Evolutionary conservation across 2,888 invertebrate species (phyloP), one percentile per base, ranked within the genome.

Genomic region (Choristoneura rosaceana): DNA sequence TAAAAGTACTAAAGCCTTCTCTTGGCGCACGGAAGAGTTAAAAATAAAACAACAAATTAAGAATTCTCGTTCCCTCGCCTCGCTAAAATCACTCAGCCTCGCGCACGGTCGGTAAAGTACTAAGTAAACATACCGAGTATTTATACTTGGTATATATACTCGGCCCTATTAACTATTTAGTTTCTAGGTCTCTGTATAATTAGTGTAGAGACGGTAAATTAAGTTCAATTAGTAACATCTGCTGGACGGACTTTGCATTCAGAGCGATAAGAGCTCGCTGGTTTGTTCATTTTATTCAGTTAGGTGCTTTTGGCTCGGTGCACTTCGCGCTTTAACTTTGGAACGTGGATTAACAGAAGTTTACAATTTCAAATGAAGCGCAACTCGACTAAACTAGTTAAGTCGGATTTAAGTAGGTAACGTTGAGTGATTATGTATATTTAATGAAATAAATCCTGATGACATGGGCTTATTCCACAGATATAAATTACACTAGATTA

Each of bases 211-310:
- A 71, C 69, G 74, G 68, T 73, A 74, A 80, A 81, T 81, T 81
- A 75, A 76, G 69, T 74, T 67, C 78, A 81, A 81, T 81, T 81
- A 79, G 77, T 47, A 74, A 55, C 80, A 80, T 77, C 82, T 81
- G 82, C 74, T 75, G 63, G 58, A 47, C 50, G 71, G 66, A 67
- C 71, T 71, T 68, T 68, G 67, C 68, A 64, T 73, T 68, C 68
- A 55, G 41, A 55, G 60, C 50, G 69, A 68, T 74, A 69, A 70
- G 69, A 68, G 15, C 47, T 12, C 17, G 55, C 61, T 61, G 38
- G 60, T 59, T 69, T 62, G 50, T 58, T 69, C 55, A 63, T 71
- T 68, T 47, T 17, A 62, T 50, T 63, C 38, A 63, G 12, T 52
- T 33, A 64, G 50, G 45, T n/a, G 43, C 68, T 58, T 68, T 59